Percentiles rank a stretch among this genome's conserved stretches.
These are phyloP conservation scores for Papilio helenus DNA, from an alignment of 1,140 invertebrate genomes.

Conservation along the genomic window DNA sequence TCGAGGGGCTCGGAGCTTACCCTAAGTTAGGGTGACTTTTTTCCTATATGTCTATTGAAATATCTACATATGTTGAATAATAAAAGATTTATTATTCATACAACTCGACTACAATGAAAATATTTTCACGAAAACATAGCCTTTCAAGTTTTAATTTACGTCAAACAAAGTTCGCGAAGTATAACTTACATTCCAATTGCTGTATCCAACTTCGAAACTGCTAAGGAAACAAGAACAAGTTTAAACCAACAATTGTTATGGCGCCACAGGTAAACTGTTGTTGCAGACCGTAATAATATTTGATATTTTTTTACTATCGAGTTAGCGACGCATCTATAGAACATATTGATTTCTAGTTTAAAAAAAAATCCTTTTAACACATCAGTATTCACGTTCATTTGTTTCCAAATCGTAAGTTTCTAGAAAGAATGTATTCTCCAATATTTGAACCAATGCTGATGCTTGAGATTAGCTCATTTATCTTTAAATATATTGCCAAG, in stretches of 20 bases:
- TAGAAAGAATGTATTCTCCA: too few species aligned
- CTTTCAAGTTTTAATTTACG: constrained; percentile 3
- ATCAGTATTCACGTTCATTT: too few species aligned
- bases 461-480: too few species aligned
- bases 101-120: background rate
- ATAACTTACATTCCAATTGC: constrained; percentile 1
- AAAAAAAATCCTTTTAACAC: too few species aligned
- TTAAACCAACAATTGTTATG: constrained; percentile 18
- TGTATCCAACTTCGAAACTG: constrained; percentile 1
- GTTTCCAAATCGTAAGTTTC: too few species aligned
- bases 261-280: constrained; percentile 13
- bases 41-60: background rate
- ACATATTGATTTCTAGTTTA: too few species aligned
- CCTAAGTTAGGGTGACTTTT: too few species aligned
- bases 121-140: constrained; percentile 3
- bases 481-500: too few species aligned
- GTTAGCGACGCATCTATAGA: background rate
- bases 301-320: background rate
- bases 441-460: too few species aligned
- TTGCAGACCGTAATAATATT: constrained; percentile 2
- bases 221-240: constrained; percentile 12
- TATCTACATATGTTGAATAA: background rate
- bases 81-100: background rate
- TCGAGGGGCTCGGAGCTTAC: too few species aligned
- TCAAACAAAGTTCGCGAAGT: constrained; percentile 19